Conservation (phyloP, 2,113 vertebrate species). For the Oceanites oceanicus region DNA sequence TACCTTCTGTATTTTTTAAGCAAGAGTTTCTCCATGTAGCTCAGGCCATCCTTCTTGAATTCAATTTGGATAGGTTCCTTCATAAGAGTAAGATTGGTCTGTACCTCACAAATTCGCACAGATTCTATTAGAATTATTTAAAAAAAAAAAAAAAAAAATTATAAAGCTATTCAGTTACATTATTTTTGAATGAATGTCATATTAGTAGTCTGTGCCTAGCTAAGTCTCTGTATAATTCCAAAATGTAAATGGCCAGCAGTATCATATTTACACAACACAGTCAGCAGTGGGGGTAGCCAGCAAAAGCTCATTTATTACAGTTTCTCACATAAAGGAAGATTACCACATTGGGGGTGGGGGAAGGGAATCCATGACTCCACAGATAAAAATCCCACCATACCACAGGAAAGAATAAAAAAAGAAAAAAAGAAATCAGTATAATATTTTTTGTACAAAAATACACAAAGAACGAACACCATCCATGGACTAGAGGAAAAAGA, state of each 20-base stretch:
- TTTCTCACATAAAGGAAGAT: background rate
- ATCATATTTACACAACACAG: background rate
- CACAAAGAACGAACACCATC: background rate
- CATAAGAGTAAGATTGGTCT: slow-evolving; percentile 73
- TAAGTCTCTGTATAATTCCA: background rate
- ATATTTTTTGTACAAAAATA: background rate
- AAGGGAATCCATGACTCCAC: background rate
- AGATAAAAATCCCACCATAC: background rate
- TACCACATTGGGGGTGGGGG: background rate
- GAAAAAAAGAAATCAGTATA: background rate
- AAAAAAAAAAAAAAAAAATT: background rate
- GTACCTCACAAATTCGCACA: slow-evolving; percentile 77
- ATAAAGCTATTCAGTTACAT: background rate
- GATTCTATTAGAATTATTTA: slow-evolving; percentile 58
- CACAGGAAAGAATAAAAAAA: background rate
- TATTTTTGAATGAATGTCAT: background rate
- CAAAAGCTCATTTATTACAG: background rate
- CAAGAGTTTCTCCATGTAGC: slow-evolving; percentile 89
- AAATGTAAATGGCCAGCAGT: background rate
- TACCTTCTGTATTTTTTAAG: slow-evolving; percentile 92
- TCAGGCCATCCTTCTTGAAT: slow-evolving; percentile 81
- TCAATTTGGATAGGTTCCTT: slow-evolving; percentile 75
- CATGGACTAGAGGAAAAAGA: background rate
- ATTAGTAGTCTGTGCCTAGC: background rate
- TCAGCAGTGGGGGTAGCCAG: background rate